Evolutionary conservation across 2,888 invertebrate genomes (phyloP), one percentile per base, ranked within the genome.

Genomic region (Phanerotoma sp.): DNA sequence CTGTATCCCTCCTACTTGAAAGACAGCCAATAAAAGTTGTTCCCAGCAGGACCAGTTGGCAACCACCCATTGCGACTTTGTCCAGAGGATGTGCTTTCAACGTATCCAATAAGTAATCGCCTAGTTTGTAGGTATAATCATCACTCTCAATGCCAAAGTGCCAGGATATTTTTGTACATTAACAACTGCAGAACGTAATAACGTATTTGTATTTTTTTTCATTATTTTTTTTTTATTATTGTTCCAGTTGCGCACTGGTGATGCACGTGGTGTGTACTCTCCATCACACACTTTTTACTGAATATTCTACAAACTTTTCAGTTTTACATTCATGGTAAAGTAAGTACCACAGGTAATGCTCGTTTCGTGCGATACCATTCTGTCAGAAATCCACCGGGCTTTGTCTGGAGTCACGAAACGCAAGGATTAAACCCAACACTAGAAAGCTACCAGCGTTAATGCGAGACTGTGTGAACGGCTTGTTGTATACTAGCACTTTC

Each of bases 371-470:
- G 70, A 72, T 74, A 73, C 73, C 69, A 69, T 75, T 74, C 71
- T 67, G 70, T 72, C 74, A 74, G 75, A 75, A 74, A 76, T 75
- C 75, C 74, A 71, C 70, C 68, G 70, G 72, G 74, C 75, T 75
- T 76, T 75, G 73, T 74, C 67, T 71, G 69, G 67, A 74, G 76
- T 76, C 75, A 75, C 75, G 76, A 73, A 76, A 74, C 71, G 72
- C 69, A 69, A 72, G 74, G 74, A 75, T 75, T 75, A 75, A 73
- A 71, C 69, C 61, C 65, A 68, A 70, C 67, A 68, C 65, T 68
- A 69, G 33, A 30, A 40, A 40, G 52, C 54, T 57, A 47, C 54
- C 62, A 58, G 48, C 51, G 59, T 59, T 61, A 62, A 56, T 55
- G 53, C 54, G 54, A 58, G 55, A 56, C 56, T 59, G 51, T 58